Evolutionary conservation across 2,797 vertebrate genomes (phyloP).

Genomic region (Intellagama lesueurii): DNA sequence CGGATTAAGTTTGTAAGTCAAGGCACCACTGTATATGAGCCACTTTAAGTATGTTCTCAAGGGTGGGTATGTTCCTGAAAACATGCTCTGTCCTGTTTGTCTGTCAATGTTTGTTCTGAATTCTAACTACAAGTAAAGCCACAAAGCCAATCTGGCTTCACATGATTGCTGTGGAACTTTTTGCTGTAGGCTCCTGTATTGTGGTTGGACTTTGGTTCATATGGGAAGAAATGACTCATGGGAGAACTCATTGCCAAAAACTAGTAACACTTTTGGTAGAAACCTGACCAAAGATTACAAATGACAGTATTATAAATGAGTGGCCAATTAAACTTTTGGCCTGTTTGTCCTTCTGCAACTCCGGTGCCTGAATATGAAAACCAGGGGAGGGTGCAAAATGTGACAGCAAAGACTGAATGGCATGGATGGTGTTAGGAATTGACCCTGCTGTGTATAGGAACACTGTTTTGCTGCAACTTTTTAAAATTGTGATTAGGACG

Average conservation of each 20-base stretch:
- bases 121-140: constrained; percentile 7
- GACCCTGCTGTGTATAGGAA: constrained; percentile 39
- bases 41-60: not conserved
- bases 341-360: not conserved
- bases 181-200: constrained; percentile 33
- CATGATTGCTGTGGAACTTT: constrained; percentile 27
- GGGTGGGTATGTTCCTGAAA: not conserved
- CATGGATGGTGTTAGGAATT: constrained; percentile 41
- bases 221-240: not conserved
- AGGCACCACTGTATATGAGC: too few species aligned
- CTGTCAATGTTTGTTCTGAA: not conserved
- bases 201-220: not conserved
- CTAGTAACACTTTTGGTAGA: not conserved
- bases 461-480: constrained; percentile 27
- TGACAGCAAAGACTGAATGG: constrained; percentile 29
- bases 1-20: too few species aligned
- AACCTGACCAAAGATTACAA: constrained; percentile 16
- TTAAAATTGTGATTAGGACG: not conserved
- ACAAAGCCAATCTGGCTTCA: not conserved
- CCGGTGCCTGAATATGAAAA: constrained; percentile 30
- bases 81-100: not conserved
- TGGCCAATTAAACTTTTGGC: constrained; percentile 4
- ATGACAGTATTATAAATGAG: not conserved
- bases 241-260: constrained; percentile 11
- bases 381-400: constrained; percentile 5